phyloP scores from a whole-genome alignment of 2,888 invertebrate species.

The Deilephila porcellus region DNA sequence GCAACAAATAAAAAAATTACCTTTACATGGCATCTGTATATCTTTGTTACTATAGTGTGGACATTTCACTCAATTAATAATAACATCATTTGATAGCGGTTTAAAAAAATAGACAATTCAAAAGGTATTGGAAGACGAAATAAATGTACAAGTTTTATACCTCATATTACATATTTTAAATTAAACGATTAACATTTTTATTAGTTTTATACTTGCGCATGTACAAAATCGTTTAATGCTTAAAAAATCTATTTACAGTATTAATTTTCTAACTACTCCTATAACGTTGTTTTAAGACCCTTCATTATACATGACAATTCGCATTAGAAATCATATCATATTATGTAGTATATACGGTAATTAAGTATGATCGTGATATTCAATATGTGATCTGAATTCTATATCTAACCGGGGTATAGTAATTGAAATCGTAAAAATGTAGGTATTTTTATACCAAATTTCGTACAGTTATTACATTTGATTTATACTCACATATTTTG shows the following conservation, averaged over 20 bases:
- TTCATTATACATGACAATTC: constrained; percentile 48
- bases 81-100: constrained; percentile 35
- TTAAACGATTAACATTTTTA: constrained; percentile 33
- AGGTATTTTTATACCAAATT: constrained; percentile 5
- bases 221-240: constrained; percentile 70
- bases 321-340: constrained; percentile 37
- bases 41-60: neutral
- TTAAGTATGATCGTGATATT: constrained; percentile 12
- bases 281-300: constrained; percentile 66
- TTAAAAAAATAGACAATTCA: constrained; percentile 36
- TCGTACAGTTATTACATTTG: neutral
- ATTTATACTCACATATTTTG: neutral
- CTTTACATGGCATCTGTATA: neutral
- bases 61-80: neutral
- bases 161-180: constrained; percentile 35
- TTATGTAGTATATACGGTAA: constrained; percentile 11
- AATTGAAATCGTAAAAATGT: constrained; percentile 14
- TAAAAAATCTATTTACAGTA: constrained; percentile 74
- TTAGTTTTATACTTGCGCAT: constrained; percentile 58
- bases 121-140: constrained; percentile 72
- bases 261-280: constrained; percentile 65
- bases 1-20: neutral
- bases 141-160: constrained; percentile 53
- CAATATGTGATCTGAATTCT: neutral
- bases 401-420: constrained; percentile 14